Evolutionary conservation across 53 echinoderm and acorn worm species (phyloP), one percentile per base, ranked within the genome.

Genomic region (Pentamera pediparva): DNA sequence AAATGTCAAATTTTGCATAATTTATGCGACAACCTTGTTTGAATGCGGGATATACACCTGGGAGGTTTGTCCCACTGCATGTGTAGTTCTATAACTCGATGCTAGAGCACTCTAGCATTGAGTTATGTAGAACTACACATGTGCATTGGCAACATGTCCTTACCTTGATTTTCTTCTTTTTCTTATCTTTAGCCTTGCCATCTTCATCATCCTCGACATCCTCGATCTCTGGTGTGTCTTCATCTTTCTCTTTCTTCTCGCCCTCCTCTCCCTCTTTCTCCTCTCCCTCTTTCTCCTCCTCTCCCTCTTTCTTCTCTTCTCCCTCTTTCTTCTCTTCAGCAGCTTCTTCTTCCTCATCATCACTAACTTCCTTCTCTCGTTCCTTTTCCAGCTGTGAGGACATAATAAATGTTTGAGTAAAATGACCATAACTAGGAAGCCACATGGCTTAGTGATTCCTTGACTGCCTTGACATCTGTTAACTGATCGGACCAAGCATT

Each of bases 341-440:
- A 38, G 80, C 84, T 37, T 83, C 88, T 45, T 89, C 84, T 36
- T 84, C 89, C 40, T 89, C 90, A 50, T 85, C 87, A 59, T 86
- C 92, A 63, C 88, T 91, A 36, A 88, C 80, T 62, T 96, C 96
- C 83, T 88, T 91, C 37, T 96, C 91, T 39, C 91, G 61, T 52
- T 89, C 88, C 70, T 91, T 91, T 47, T 91, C 88, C 17, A 90
- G 82, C 92, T 92, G 79, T 27, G 52, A 49, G 31, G 37, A 35
- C 38, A 48, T 55, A 26, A 35, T 5, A 34, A 54, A 53, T 8
- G 8, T 10, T 10, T 41, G 43, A 10, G 15, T 10, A 41, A n/a
- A n/a, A n/a, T n/a, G n/a, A n/a, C n/a, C n/a, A n/a, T n/a, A n/a
- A n/a, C n/a, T n/a, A n/a, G n/a, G n/a, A n/a, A n/a, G n/a, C n/a